Evolutionary conservation across 2,888 invertebrate species (phyloP).

Genomic region (Eupeodes latifasciatus): DNA sequence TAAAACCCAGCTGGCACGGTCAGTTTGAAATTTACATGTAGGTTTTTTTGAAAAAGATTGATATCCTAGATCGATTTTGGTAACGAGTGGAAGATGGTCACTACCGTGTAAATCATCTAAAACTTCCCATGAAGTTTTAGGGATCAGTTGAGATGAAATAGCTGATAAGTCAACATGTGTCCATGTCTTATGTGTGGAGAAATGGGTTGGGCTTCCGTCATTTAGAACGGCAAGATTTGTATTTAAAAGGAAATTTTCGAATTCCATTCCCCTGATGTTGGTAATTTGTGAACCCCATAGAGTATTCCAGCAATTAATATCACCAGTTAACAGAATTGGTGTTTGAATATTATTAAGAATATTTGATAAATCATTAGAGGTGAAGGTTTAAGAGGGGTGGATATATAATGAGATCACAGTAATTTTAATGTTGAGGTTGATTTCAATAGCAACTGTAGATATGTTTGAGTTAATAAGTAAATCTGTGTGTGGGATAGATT

Average conservation of each 20-base stretch:
- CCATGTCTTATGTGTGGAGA: no score
- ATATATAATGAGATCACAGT: background rate
- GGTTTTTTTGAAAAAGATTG: background rate
- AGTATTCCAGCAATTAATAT: no score
- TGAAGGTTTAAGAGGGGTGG: background rate
- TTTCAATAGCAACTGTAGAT: background rate
- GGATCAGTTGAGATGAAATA: no score
- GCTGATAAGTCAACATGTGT: no score
- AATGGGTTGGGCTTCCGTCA: no score
- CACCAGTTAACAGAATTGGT: no score
- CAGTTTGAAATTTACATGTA: constrained; percentile 4
- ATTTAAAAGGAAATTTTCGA: no score
- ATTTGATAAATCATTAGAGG: background rate
- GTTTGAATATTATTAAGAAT: no score
- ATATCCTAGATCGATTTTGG: background rate
- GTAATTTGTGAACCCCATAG: no score
- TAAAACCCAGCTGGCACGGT: background rate
- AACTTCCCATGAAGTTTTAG: background rate
- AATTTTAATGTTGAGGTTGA: background rate
- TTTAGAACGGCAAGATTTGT: no score
- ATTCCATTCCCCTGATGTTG: no score
- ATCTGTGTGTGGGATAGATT: background rate
- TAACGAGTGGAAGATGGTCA: background rate
- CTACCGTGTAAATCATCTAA: background rate
- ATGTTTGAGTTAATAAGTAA: background rate